Percentiles rank a stretch among this genome's conserved stretches.
Conservation (phyloP, 1,140 invertebrate species). For the Anoplolepis gracilipes region DNA sequence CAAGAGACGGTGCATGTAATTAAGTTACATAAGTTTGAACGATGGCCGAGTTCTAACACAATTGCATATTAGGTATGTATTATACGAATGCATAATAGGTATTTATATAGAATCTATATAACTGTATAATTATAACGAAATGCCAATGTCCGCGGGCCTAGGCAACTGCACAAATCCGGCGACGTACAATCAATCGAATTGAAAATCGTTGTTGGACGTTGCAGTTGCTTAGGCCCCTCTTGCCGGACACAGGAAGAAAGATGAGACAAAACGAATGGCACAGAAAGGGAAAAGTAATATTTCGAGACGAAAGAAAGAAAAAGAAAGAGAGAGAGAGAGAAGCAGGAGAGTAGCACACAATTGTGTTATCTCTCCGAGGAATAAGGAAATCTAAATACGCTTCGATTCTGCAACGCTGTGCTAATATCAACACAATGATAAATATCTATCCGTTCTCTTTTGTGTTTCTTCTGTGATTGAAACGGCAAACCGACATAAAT, state of each 20-base stretch:
- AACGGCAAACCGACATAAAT: conserved; percentile 66
- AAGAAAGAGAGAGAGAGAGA: conserved; percentile 40
- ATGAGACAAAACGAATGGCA: conserved; percentile 62
- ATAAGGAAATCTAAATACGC: conserved; percentile 74
- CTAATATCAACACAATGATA: conserved; percentile 79
- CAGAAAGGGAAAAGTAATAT: conserved; percentile 59
- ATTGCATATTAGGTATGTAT: conserved; percentile 86
- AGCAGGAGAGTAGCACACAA: conserved; percentile 52
- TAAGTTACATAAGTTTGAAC: conserved; percentile 78
- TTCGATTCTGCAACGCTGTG: conserved; percentile 81
- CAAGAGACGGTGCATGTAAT: conserved; percentile 73
- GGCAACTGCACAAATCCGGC: conserved; percentile 63
- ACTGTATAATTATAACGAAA: conserved; percentile 85
- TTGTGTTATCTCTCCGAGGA: conserved; percentile 69
- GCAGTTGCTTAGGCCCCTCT: conserved; percentile 76
- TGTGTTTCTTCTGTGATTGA: conserved; percentile 63
- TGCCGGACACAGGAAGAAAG: conserved; percentile 73
- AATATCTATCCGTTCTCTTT: conserved; percentile 70
- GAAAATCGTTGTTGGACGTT: conserved; percentile 52
- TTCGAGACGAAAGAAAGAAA: conserved; percentile 56
- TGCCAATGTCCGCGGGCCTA: conserved; percentile 84
- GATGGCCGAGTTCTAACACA: conserved; percentile 83
- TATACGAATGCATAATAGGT: conserved; percentile 85
- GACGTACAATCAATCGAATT: conserved; percentile 68
- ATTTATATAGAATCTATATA: conserved; percentile 86